A percentile compares a stretch with the other conserved stretches of the same genome.
Conservation (phyloP, 2,113 vertebrate genomes). For the Cryptotis parvus region DNA sequence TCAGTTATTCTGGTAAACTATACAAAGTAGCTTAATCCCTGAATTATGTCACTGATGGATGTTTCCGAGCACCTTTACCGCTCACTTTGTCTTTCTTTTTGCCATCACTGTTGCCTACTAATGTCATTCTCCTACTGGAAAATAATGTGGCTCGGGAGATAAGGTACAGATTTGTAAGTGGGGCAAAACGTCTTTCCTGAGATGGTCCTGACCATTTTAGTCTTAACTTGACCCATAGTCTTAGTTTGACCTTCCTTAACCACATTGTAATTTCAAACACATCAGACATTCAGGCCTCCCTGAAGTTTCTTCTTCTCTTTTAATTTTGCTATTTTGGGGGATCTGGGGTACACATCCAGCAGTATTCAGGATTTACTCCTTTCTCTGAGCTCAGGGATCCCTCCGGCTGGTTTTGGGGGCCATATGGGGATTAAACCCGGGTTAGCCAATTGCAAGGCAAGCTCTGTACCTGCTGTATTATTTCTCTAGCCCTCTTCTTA, state of each 20-base stretch:
- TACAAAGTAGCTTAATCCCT: neutral
- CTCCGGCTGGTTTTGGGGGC: too few species aligned
- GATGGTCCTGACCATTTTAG: too few species aligned
- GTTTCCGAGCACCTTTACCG: neutral
- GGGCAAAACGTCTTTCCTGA: neutral
- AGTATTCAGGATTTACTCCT: too few species aligned
- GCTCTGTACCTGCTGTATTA: too few species aligned
- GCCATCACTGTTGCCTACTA: neutral
- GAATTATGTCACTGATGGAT: neutral
- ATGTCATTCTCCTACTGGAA: neutral
- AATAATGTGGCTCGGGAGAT: neutral
- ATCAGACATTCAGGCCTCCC: neutral
- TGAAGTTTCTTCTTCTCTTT: neutral
- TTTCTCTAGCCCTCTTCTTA: too few species aligned
- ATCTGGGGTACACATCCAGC: too few species aligned
- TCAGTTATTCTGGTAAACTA: neutral
- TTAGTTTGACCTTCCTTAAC: neutral
- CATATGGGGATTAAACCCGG: too few species aligned
- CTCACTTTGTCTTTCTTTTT: neutral
- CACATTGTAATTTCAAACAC: neutral
- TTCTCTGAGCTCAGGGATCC: too few species aligned
- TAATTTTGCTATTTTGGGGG: too few species aligned
- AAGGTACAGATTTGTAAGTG: neutral
- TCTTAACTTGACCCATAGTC: too few species aligned
- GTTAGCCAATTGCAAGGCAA: too few species aligned